phyloP scores from a whole-genome alignment of 2,113 vertebrate species.

The Piliocolobus tephrosceles region DNA sequence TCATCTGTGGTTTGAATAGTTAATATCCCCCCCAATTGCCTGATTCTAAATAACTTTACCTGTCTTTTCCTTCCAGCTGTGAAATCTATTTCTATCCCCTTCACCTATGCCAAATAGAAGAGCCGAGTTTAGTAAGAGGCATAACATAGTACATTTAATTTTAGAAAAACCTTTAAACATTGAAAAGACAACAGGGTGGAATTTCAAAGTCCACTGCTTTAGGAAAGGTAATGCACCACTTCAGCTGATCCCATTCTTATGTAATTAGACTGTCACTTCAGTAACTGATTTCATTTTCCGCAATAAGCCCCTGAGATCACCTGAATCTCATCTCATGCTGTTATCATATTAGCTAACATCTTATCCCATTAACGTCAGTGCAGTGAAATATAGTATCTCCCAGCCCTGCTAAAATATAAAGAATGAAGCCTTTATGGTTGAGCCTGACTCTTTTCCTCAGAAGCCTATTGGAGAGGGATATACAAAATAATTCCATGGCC shows the following conservation, averaged over 20 bases:
- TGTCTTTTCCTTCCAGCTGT: neutral
- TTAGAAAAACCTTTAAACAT: neutral
- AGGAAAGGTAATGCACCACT: neutral
- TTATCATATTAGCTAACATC: slow-evolving; percentile 69
- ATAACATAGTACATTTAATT: neutral
- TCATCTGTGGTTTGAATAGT: neutral
- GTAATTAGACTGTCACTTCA: slow-evolving; percentile 51
- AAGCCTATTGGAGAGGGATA: neutral
- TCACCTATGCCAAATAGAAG: neutral
- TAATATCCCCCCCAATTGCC: neutral
- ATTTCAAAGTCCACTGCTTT: slow-evolving; percentile 25
- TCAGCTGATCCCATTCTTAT: neutral
- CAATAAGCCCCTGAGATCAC: slow-evolving; percentile 49
- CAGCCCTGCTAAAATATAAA: slow-evolving; percentile 34
- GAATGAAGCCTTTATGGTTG: slow-evolving; percentile 37
- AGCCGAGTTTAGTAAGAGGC: neutral
- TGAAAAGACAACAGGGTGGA: neutral
- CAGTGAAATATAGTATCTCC: slow-evolving; percentile 55
- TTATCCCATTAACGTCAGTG: slow-evolving; percentile 71
- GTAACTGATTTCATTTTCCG: slow-evolving; percentile 61
- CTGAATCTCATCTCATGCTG: slow-evolving; percentile 66
- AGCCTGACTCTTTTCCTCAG: neutral
- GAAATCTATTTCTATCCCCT: neutral
- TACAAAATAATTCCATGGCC: neutral
- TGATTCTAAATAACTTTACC: neutral